phyloP scores from a whole-genome alignment of 2,797 vertebrate genomes.

The Microhierax caerulescens region DNA sequence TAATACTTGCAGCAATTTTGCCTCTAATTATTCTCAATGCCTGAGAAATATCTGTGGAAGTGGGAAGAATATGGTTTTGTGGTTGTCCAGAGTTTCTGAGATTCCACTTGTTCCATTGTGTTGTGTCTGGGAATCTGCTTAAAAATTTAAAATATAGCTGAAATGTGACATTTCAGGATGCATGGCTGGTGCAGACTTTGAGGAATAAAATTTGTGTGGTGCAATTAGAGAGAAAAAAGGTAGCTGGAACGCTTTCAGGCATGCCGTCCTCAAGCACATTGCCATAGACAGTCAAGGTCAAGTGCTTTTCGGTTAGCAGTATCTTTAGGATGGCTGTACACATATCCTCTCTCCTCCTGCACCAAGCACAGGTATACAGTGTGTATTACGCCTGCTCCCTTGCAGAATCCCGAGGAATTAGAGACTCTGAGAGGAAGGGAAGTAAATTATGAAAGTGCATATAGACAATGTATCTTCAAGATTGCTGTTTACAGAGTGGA shows the following conservation, averaged over 20 bases:
- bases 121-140: not conserved
- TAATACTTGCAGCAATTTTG: not conserved
- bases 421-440: not conserved
- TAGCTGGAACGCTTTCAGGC: not conserved
- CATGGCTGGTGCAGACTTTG: not conserved
- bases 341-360: not conserved
- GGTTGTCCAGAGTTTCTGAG: not conserved
- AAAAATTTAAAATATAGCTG: not conserved
- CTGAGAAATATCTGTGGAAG: not conserved
- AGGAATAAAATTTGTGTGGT: not conserved
- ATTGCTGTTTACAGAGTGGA: not conserved
- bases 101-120: not conserved
- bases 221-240: not conserved
- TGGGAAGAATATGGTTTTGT: not conserved
- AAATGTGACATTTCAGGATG: not conserved
- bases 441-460: not conserved
- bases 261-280: not conserved
- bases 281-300: not conserved
- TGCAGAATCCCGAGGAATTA: not conserved
- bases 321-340: not conserved
- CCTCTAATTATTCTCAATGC: not conserved
- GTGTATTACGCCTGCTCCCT: not conserved
- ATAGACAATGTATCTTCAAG: not conserved
- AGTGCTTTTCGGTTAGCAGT: not conserved
- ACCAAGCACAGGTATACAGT: not conserved